These are phyloP conservation scores for Maniola jurtina DNA, from an alignment of 1,140 invertebrate species.

Conservation along the genomic window DNA sequence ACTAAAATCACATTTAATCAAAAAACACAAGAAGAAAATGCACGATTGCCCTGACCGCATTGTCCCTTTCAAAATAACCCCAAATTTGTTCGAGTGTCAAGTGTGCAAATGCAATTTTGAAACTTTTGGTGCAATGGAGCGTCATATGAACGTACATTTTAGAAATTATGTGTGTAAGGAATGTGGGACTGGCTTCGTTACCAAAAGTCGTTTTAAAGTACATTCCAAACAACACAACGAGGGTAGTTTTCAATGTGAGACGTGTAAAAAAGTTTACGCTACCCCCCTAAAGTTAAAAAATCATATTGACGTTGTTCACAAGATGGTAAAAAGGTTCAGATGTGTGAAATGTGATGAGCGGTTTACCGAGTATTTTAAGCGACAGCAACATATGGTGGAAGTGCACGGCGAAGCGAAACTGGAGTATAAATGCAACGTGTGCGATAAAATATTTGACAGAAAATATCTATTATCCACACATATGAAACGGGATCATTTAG, in stretches of 20 bases:
- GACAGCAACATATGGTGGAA: slow-evolving; percentile 61
- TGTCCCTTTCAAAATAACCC: slow-evolving; percentile 54
- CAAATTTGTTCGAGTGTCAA: slow-evolving; percentile 49
- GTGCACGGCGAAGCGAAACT: slow-evolving; percentile 48
- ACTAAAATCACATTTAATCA: slow-evolving; percentile 53
- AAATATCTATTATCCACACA: slow-evolving; percentile 55
- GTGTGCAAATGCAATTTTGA: slow-evolving; percentile 58
- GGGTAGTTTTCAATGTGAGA: slow-evolving; percentile 51
- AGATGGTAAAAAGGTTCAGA: slow-evolving; percentile 56
- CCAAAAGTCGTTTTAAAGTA: slow-evolving; percentile 58
- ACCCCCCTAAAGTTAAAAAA: slow-evolving; percentile 49
- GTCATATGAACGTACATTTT: slow-evolving; percentile 67
- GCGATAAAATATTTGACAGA: slow-evolving; percentile 54
- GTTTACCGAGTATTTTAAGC: slow-evolving; percentile 57
- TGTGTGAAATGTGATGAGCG: slow-evolving; percentile 60
- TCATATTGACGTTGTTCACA: slow-evolving; percentile 56
- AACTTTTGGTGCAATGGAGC: slow-evolving; percentile 62
- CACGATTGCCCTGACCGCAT: slow-evolving; percentile 52
- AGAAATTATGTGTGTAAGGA: slow-evolving; percentile 66
- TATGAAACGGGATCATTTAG: slow-evolving; percentile 62
- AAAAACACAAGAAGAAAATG: slow-evolving; percentile 52
- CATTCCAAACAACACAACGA: slow-evolving; percentile 52
- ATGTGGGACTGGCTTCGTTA: slow-evolving; percentile 62
- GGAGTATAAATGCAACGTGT: slow-evolving; percentile 63
- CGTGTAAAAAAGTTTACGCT: slow-evolving; percentile 54